Evolutionary conservation across 1,140 invertebrate genomes (phyloP), one percentile per base, ranked within the genome.

Genomic region (Mamestra configurata): DNA sequence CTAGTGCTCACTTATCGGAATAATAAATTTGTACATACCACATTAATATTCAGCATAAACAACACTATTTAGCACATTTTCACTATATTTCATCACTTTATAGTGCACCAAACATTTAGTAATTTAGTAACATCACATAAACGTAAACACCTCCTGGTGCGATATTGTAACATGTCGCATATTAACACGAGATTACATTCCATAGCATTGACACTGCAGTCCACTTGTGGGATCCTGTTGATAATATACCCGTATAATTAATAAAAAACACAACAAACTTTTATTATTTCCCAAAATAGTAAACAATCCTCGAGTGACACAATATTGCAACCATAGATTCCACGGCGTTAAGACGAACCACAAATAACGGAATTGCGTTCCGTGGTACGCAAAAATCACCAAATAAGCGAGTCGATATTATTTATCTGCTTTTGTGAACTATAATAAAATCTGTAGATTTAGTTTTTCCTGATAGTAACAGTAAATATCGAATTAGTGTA

Each of bases 301-400:
- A 94, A 93, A 94, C 93, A 94, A 94, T 92, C 89, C 71, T 71
- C 81, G 80, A 90, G 81, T 94, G 93, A 94, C 93, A 94, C 92
- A 91, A 93, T n/a, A n/a, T 90, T 91, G 86, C 88, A 86, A 93
- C 92, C 93, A 94, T 94, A 94, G 93, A 94, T 89, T 81, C 86
- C 82, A 91, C 87, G 89, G 92, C 91, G 91, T 93, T 90, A 89
- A 91, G 87, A 92, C 85, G 86, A 84, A 92, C 92, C 93, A 93
- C 91, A 94, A 93, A 94, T 91, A 93, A 92, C 89, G 87, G 88
- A 92, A 87, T 84, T 72, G 15, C 72, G 82, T 87, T 90, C 83
- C 90, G 70, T 82, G 80, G 51, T 82, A 89, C 87, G 88, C 89
- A 92, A 22, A 77, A 55, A 70, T 35, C 3, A 55, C 35, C 55